Base-by-base conservation (phyloP, 2,113 vertebrate species). In the Andinoacara biseriatus region DNA sequence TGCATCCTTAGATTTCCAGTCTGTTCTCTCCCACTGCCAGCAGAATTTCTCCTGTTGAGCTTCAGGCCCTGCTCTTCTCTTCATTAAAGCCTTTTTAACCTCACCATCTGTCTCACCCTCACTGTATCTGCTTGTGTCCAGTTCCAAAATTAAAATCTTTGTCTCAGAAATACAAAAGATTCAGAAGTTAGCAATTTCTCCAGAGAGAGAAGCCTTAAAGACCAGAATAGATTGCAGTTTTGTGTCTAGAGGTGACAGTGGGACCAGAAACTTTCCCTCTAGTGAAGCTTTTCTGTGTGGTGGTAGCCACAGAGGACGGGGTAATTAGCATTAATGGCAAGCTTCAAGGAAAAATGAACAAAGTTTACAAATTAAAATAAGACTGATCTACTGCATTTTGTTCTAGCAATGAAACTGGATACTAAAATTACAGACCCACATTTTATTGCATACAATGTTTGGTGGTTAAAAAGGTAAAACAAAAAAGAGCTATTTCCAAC, bases 21-120 rank as follows among this genome's bases (percentile, higher is more conserved):
- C 86, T 33, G 31, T 52, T 46, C 40, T 74, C 57, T 63, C 63
- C 58, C 43, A 62, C 57, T 77, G 35, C 72, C 10, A 40, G 57
- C 46, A 7, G 17, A 78, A 75, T 74, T 67, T 76, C 22, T 72
- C 62, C 82, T 72, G 43, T 56, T 67, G 43, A 84, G 63, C 26
- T 79, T 10, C 35, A 78, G 54, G n/a, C 72, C 61, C 11, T 69
- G 15, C 35, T 38, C n/a, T 77, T 40, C 22, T 22, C 31, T 65
- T 90, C 80, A 82, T 80, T 77, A 76, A 77, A 76, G n/a, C 35
- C 58, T 82, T 49, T 80, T 78, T 77, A 80, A 85, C 76, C 52
- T 80, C 31, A 43, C 62, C 79, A 80, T 83, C 61, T 40, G 65
- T 82, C 52, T 76, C 54, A 81, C 57, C 49, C 61, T 18, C 63